Evolutionary conservation across 2,797 vertebrate species (phyloP).

Genomic region (Okamejei kenojei): DNA sequence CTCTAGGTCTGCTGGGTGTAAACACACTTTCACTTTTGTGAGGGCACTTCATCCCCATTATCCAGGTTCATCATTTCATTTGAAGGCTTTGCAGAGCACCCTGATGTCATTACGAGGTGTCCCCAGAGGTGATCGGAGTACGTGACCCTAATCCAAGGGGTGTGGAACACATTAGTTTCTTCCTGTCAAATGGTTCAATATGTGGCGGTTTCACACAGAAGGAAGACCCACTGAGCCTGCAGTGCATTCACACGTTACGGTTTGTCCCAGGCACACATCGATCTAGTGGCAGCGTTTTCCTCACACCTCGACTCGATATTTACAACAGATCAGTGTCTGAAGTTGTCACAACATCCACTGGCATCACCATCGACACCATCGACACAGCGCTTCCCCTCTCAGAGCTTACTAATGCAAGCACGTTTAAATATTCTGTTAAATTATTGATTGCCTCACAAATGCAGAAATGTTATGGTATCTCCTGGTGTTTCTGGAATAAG

Average conservation of each 20-base stretch:
- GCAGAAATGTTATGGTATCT: not conserved
- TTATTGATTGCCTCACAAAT: not conserved
- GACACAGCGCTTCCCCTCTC: not conserved
- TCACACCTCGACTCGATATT: not conserved
- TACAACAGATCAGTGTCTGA: not conserved
- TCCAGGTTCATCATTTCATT: not conserved
- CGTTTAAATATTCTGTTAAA: not conserved
- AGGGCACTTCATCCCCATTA: not conserved
- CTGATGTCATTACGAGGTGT: not conserved
- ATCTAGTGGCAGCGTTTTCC: constrained; percentile 3
- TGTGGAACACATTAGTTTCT: constrained; percentile 34
- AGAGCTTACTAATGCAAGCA: not conserved
- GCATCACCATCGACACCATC: not conserved
- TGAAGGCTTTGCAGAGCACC: constrained; percentile 6
- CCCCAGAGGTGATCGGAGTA: not conserved
- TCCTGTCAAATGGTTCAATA: constrained; percentile 32
- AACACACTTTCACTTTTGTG: not conserved
- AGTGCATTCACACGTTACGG: constrained; percentile 14
- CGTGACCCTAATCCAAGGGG: constrained; percentile 13
- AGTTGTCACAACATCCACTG: not conserved
- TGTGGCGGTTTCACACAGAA: constrained; percentile 17
- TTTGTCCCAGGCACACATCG: not conserved
- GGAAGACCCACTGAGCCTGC: not conserved
- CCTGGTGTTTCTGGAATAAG: not conserved
- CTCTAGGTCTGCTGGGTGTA: not conserved